Percentiles rank a stretch among this genome's conserved stretches.
Conservation (phyloP, 2,888 invertebrate genomes). For the Ctenicera cuprea region DNA sequence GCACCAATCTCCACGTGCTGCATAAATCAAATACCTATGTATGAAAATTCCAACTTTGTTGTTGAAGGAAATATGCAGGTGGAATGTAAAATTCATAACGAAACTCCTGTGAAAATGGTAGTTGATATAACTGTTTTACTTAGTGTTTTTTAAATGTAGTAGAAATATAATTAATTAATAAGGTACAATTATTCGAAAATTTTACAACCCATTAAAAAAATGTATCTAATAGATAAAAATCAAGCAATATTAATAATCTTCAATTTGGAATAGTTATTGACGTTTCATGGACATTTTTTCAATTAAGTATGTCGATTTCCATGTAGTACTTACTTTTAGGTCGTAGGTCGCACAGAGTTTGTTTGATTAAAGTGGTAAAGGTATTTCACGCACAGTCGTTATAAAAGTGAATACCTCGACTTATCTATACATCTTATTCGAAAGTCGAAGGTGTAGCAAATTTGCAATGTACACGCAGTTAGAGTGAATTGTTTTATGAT, state of each 20-base stretch:
- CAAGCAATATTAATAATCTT: conserved; percentile 7
- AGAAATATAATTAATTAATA: neutral
- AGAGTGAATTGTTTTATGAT: conserved; percentile 66
- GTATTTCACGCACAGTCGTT: conserved; percentile 47
- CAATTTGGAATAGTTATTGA: conserved; percentile 21
- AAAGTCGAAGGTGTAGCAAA: conserved; percentile 60
- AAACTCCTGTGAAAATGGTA: neutral
- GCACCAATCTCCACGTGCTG: conserved; percentile 23
- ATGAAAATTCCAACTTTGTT: conserved; percentile 15
- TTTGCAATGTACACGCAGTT: conserved; percentile 60
- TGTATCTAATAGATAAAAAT: neutral
- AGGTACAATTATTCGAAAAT: neutral
- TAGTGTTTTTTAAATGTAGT: too few relatives aligned
- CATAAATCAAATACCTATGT: conserved; percentile 19
- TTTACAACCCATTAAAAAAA: neutral
- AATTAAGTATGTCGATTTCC: conserved; percentile 21
- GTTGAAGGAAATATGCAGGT: neutral
- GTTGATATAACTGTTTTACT: too few relatives aligned
- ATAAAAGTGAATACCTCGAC: conserved; percentile 53
- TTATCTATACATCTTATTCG: conserved; percentile 58
- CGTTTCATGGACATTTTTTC: conserved; percentile 18
- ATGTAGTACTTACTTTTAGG: conserved; percentile 9
- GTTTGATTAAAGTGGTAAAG: conserved; percentile 38
- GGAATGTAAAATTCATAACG: conserved; percentile 10
- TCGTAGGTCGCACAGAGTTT: conserved; percentile 26